A percentile compares a stretch with the other conserved stretches of the same genome.
phyloP scores from a whole-genome alignment of 2,888 invertebrate species.

The Calameuta idolon region DNA sequence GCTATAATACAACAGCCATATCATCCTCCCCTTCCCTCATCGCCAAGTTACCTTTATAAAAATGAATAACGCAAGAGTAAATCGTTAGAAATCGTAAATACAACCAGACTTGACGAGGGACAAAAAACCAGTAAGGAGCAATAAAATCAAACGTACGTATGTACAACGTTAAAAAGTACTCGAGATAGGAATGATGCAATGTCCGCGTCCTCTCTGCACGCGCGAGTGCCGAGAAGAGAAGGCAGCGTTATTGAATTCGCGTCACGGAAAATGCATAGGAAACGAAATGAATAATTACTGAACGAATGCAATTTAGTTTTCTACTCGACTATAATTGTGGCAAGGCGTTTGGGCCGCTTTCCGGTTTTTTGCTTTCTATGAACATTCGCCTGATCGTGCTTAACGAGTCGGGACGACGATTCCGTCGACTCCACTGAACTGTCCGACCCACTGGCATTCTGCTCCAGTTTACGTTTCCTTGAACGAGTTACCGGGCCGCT shows the following conservation, averaged over 20 bases:
- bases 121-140: conserved; percentile 10
- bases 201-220: conserved; percentile 28
- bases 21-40: background rate
- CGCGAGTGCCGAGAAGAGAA: conserved; percentile 3
- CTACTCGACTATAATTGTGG: conserved; percentile 52
- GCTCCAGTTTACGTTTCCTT: conserved; percentile 57
- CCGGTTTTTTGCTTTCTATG: conserved; percentile 54
- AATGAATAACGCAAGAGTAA: background rate
- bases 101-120: background rate
- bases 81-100: background rate
- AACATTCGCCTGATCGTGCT: conserved; percentile 39
- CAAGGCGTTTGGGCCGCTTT: conserved; percentile 52
- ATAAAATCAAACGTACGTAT: conserved; percentile 28
- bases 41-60: background rate
- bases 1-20: background rate
- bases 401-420: conserved; percentile 27
- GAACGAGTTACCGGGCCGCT: conserved; percentile 59
- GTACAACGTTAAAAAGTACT: conserved; percentile 20
- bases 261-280: conserved; percentile 42
- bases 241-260: conserved; percentile 15
- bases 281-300: conserved; percentile 28
- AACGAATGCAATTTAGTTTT: conserved; percentile 22
- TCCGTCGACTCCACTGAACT: conserved; percentile 39
- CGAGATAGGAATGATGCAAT: conserved; percentile 53
- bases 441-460: conserved; percentile 34